Conservation (phyloP, 2,113 vertebrate species). For the Anser cygnoides region DNA sequence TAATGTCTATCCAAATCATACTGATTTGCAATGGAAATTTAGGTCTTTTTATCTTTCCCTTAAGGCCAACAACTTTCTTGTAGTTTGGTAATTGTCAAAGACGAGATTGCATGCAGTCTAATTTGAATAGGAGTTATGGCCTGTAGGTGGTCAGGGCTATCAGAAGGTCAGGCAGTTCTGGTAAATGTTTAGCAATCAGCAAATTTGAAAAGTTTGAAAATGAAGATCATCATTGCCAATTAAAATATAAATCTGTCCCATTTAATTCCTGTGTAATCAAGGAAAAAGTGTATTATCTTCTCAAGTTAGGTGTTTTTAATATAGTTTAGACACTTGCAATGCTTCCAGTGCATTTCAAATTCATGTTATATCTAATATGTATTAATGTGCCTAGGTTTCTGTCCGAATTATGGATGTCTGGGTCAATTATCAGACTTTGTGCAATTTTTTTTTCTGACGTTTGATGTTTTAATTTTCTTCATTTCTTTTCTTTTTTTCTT, state of each 20-base stretch:
- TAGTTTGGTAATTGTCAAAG: background rate
- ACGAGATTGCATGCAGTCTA: background rate
- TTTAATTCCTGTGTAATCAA: background rate
- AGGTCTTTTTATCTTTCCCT: background rate
- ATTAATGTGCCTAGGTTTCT: background rate
- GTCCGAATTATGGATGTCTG: background rate
- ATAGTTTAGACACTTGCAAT: background rate
- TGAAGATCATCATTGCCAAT: background rate
- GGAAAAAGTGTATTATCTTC: conserved; percentile 4
- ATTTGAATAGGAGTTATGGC: background rate
- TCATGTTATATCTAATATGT: background rate
- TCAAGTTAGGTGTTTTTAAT: background rate
- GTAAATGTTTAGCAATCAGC: background rate
- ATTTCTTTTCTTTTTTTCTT: background rate
- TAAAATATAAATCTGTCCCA: conserved; percentile 28
- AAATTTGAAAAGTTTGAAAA: background rate
- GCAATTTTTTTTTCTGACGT: background rate
- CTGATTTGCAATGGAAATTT: background rate
- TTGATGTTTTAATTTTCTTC: background rate
- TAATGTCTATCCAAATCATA: background rate
- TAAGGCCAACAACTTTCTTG: background rate
- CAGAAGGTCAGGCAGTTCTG: background rate
- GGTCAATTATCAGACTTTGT: background rate
- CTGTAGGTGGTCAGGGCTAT: background rate
- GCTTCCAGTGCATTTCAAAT: background rate